Conservation (phyloP, 64 coral and sea anemone species). For the Acropora yongei region DNA sequence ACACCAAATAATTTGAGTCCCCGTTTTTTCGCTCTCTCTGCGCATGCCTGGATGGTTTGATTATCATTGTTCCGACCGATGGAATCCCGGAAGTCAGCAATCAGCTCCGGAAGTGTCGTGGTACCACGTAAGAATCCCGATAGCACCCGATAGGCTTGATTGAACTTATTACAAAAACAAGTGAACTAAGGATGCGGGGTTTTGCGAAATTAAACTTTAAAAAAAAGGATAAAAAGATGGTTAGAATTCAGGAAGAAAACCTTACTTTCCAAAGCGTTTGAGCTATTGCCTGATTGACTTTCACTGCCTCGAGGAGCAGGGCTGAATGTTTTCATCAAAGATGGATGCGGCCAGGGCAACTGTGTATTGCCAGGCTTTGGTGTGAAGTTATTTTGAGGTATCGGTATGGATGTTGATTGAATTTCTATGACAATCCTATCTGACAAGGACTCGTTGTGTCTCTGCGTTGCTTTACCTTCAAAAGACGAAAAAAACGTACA, state of each 20-base stretch:
- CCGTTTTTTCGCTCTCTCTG: conserved; percentile 23
- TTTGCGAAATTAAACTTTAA: background rate
- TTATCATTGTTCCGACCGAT: conserved; percentile 23
- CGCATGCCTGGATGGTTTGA: conserved; percentile 41
- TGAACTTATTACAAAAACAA: conserved; percentile 11
- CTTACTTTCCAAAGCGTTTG: background rate
- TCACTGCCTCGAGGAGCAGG: background rate
- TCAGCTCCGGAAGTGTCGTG: conserved; percentile 57
- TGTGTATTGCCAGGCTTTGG: background rate
- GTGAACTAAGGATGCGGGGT: background rate
- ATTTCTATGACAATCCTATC: background rate
- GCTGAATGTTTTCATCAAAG: background rate
- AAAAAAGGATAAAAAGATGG: background rate
- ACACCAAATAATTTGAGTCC: conserved; percentile 48
- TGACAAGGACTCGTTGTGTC: background rate
- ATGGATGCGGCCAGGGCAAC: conserved; percentile 17
- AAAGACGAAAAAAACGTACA: too few relatives aligned
- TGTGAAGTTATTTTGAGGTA: background rate
- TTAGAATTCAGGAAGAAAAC: background rate
- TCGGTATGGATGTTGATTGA: background rate
- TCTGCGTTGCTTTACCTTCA: background rate
- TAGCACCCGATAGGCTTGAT: conserved; percentile 41
- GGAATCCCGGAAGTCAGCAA: conserved; percentile 38
- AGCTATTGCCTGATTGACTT: background rate
- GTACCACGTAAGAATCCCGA: conserved; percentile 55